Conservation (phyloP, 2,797 vertebrate genomes). For the Pagetopsis macropterus region DNA sequence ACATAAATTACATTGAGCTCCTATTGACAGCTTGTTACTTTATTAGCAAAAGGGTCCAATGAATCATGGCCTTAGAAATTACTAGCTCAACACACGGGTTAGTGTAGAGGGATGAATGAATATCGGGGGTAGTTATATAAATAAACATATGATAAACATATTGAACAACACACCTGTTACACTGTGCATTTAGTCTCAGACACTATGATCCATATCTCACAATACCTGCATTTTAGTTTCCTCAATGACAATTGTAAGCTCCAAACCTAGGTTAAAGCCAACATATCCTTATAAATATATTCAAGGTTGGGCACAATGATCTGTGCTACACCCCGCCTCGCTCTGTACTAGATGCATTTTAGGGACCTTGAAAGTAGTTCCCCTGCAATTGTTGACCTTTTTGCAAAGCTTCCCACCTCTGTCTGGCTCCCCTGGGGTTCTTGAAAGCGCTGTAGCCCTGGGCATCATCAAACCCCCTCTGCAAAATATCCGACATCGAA, state of each 20-base stretch:
- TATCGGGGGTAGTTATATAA: not conserved
- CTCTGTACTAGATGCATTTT: constrained; percentile 31
- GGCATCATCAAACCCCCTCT: constrained; percentile 65
- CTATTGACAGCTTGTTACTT: constrained; percentile 73
- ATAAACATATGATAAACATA: not conserved
- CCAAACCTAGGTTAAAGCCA: constrained; percentile 2
- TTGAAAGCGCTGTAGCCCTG: constrained; percentile 46
- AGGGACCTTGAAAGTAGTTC: constrained; percentile 52
- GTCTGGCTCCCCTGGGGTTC: constrained; percentile 53
- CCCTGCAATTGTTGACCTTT: constrained; percentile 55
- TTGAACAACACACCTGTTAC: constrained; percentile 10
- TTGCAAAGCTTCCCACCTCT: constrained; percentile 45
- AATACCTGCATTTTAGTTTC: constrained; percentile 13
- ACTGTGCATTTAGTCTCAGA: constrained; percentile 1
- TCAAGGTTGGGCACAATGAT: constrained; percentile 4
- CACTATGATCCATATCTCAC: constrained; percentile 1
- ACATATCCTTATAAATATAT: constrained; percentile 15
- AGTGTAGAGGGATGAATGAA: constrained; percentile 34
- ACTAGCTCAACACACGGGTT: constrained; percentile 68
- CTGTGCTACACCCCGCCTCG: constrained; percentile 28
- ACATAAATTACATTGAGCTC: constrained; percentile 69
- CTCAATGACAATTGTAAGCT: not conserved
- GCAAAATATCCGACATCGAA: constrained; percentile 58
- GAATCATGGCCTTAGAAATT: constrained; percentile 66
- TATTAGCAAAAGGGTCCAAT: constrained; percentile 67